These are phyloP conservation scores for Sepioteuthis lessoniana DNA, from an alignment of 2,888 invertebrate species.

Conservation along the genomic window DNA sequence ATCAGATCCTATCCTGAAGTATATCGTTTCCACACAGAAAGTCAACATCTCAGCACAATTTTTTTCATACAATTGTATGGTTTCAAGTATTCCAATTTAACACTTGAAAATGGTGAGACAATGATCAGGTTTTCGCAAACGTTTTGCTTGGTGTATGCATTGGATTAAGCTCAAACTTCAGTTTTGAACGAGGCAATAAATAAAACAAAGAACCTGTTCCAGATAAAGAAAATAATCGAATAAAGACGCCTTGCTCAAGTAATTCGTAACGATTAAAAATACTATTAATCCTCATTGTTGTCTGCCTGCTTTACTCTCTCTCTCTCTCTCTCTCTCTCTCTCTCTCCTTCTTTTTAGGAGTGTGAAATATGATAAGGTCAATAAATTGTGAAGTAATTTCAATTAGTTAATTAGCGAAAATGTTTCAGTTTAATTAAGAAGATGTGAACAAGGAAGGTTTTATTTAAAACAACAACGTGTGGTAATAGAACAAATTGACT, in stretches of 20 bases:
- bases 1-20: no score
- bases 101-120: no score
- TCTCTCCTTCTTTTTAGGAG: background rate
- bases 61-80: no score
- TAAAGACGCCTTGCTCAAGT: background rate
- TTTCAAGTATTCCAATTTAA: no score
- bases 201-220: background rate
- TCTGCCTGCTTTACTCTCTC: background rate
- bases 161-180: background rate
- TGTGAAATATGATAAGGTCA: background rate
- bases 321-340: background rate
- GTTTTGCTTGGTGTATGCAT: background rate
- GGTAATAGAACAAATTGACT: background rate
- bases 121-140: background rate
- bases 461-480: background rate
- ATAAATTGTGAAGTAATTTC: background rate
- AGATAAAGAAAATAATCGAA: background rate
- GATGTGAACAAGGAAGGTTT: background rate
- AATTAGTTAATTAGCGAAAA: slow-evolving; percentile 6
- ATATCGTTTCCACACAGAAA: no score
- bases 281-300: background rate
- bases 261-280: background rate
- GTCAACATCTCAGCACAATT: no score
- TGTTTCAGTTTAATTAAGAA: background rate
- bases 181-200: background rate